phyloP scores from a whole-genome alignment of 2,888 invertebrate genomes.

The Tortrix viridana region DNA sequence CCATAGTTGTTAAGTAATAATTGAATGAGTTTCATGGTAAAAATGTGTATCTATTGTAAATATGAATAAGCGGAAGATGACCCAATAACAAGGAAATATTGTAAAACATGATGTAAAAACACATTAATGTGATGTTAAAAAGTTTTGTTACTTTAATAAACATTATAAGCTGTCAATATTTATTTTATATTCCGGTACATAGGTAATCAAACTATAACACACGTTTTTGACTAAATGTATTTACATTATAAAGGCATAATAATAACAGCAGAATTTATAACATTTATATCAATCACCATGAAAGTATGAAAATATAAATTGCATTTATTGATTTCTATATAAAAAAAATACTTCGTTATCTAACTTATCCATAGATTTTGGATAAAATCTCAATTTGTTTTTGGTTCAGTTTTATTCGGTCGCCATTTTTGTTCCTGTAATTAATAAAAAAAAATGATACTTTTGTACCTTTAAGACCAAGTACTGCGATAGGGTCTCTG shows the following conservation, averaged over 20 bases:
- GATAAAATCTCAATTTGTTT: conserved; percentile 59
- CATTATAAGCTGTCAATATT: not conserved
- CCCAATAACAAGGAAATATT: conserved; percentile 6
- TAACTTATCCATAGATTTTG: conserved; percentile 40
- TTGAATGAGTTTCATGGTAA: not conserved
- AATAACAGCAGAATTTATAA: conserved; percentile 60
- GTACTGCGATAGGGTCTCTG: not conserved
- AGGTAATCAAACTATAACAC: conserved; percentile 46
- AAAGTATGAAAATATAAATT: conserved; percentile 58
- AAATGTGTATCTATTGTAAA: not conserved
- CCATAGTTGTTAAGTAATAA: conserved; percentile 6
- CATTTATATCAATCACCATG: conserved; percentile 50
- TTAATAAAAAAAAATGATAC: conserved; percentile 39
- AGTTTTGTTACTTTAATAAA: conserved; percentile 34
- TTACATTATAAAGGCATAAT: conserved; percentile 55
- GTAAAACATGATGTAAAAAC: conserved; percentile 38
- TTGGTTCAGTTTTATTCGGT: conserved; percentile 75
- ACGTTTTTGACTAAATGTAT: conserved; percentile 63
- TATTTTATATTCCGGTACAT: not conserved
- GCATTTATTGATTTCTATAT: conserved; percentile 39
- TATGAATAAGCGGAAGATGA: not conserved
- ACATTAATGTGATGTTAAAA: conserved; percentile 15
- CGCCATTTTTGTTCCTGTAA: conserved; percentile 82
- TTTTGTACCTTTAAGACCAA: not conserved
- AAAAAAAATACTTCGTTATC: conserved; percentile 59